Base-by-base conservation (phyloP, 2,888 invertebrate genomes). In the Trissolcus brochymenae region DNA sequence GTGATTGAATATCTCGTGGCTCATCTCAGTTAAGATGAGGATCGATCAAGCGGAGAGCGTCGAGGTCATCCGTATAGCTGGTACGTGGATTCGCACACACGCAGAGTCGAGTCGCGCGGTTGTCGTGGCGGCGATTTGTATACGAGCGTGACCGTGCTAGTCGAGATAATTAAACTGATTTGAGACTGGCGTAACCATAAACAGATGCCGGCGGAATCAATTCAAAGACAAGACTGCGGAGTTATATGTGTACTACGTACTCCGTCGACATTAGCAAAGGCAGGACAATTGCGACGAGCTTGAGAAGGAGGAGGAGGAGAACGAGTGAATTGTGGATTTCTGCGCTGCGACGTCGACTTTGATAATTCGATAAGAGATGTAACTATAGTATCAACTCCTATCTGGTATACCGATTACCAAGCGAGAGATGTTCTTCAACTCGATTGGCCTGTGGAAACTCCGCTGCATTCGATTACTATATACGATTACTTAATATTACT, bases 1-100 rank as follows among this genome's bases (percentile, higher is more conserved):
- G 84, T 84, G 84, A 85, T 86, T 85, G 84, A 84, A 86, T 86
- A 86, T 85, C 85, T 82, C 81, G 80, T 77, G 81, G 83, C 83
- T 84, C 84, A 86, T 86, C 86, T 84, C 81, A 82, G 84, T 84
- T 81, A 80, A 81, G 83, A 84, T 86, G 85, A 83, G 83, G 83
- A 86, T 85, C 84, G 83, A 86, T 85, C 83, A 83, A 81, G 79
- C 55, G 61, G 81, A 81, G 35, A 35, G 83, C 82, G 83, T 83
- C 83, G 83, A 81, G 81, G 81, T 78, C 78, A 80, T 84, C 82
- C 81, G 13, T 35, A 53, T 35, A 70, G 35, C 64, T 16, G 21
- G 19, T 14, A 51, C 29, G 80, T 82, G 4, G 7, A 80, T 80
- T 6, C 61, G 79, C 79, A 75, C 80, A 81, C 56, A 51, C 40